Base-by-base conservation (phyloP, 2,797 vertebrate species). In the Crocidura indochinensis region DNA sequence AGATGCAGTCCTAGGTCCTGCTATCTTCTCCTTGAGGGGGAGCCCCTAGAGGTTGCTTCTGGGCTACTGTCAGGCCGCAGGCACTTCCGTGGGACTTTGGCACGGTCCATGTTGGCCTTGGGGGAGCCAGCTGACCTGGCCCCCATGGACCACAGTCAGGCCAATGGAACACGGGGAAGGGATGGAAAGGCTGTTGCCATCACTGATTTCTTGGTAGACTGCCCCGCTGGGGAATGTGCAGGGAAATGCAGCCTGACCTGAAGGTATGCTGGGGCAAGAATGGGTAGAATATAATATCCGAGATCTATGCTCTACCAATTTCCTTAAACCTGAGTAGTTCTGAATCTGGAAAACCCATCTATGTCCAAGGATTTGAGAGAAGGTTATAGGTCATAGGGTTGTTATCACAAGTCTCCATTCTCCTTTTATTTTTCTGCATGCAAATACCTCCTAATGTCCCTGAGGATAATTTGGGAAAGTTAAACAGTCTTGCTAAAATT, bases 401-500 rank as follows among this genome's bases (percentile, higher is more conserved):
- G 24, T 62, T 94, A 81, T 62, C 88, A 91, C 74, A 94, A 79
- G 29, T 75, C 88, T 87, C 93, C 72, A 77, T 94, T 95, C 94
- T 75, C 81, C 82, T 38, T 38, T 38, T 38, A 2, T 81, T 84
- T 93, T 87, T 94, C 80, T 92, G 20, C 53, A 71, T 84, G 60
- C 49, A 93, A 92, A 92, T 94, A 86, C 31, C 46, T 91, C 80
- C 90, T 90, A 95, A 91, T 60, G 90, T 94, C 85, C 88, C 94
- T 90, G 93, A 90, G 93, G 81, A 84, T 94, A 87, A 94, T 92
- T 94, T 91, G 90, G 88, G 71, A 24, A 93, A 91, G 81, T 93
- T 93, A 95, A 88, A 92, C 80, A 91, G 88, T 81, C 74, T 91
- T 93, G 90, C 74, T 88, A 92, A 93, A 92, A 96, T 96, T 90